These are phyloP conservation scores for Pandemis cinnamomeana DNA, from an alignment of 2,888 invertebrate genomes.

Conservation along the genomic window DNA sequence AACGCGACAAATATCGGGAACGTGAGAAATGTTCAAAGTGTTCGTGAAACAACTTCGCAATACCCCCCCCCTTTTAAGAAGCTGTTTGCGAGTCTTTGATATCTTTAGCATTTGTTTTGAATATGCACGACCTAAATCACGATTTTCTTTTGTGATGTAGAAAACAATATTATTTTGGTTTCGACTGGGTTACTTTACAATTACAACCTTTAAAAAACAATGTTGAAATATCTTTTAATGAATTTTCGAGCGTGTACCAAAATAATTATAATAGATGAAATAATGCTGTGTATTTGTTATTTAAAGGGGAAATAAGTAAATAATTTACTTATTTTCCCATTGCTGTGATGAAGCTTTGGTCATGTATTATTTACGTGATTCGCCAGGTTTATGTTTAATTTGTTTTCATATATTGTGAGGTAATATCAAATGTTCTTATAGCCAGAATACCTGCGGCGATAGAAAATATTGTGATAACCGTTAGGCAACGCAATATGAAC, in stretches of 20 bases:
- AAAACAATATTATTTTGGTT: neutral
- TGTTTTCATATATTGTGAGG: constrained; percentile 55
- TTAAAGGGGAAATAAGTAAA: no score
- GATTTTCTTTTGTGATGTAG: constrained; percentile 24
- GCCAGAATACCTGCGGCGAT: constrained; percentile 51
- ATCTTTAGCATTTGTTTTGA: constrained; percentile 35
- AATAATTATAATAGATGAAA: neutral
- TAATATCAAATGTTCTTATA: constrained; percentile 54
- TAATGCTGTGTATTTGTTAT: no score
- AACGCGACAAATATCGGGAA: constrained; percentile 56
- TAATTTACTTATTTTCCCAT: no score
- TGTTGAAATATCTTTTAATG: no score
- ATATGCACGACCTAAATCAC: constrained; percentile 16
- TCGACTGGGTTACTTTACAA: neutral
- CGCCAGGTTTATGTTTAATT: constrained; percentile 50
- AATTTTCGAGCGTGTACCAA: no score
- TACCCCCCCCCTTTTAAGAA: constrained; percentile 43
- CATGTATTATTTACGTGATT: constrained; percentile 42
- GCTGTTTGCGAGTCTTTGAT: constrained; percentile 40
- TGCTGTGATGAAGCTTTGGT: neutral
- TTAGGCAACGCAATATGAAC: constrained; percentile 49
- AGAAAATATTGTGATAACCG: constrained; percentile 61
- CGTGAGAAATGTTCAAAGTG: constrained; percentile 58
- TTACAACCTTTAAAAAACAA: neutral
- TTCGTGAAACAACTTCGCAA: constrained; percentile 48